A percentile compares a stretch with the other conserved stretches of the same genome.
Conservation (phyloP, 2,888 invertebrate species). For the Dynastes maya region DNA sequence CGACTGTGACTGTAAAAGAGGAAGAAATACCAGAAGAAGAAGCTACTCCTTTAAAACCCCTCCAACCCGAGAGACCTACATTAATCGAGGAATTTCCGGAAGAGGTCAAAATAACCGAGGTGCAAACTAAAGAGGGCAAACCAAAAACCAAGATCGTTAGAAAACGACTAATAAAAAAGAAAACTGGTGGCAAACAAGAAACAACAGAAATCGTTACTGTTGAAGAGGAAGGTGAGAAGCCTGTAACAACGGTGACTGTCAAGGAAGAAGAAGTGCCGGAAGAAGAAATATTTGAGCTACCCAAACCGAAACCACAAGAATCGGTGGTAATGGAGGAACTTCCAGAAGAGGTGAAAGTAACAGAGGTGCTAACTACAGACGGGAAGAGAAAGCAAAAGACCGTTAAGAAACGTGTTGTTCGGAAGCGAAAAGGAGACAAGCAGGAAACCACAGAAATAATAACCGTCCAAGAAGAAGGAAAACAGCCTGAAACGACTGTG, state of each 20-base stretch:
- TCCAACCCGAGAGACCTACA: conserved; percentile 43
- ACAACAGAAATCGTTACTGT: conserved; percentile 65
- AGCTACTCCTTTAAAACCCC: conserved; percentile 52
- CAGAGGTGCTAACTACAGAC: conserved; percentile 54
- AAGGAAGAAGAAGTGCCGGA: conserved; percentile 57
- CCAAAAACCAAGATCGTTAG: conserved; percentile 61
- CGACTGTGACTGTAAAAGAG: conserved; percentile 63
- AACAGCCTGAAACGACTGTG: conserved; percentile 58
- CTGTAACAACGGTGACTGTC: conserved; percentile 56
- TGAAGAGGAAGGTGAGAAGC: conserved; percentile 62
- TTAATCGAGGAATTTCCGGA: conserved; percentile 55
- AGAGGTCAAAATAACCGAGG: conserved; percentile 51
- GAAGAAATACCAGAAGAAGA: conserved; percentile 57
- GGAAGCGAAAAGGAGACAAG: conserved; percentile 58
- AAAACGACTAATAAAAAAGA: conserved; percentile 69
- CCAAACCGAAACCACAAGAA: conserved; percentile 57
- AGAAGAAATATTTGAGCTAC: conserved; percentile 51
- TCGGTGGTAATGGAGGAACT: conserved; percentile 55
- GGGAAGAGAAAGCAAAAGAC: conserved; percentile 59
- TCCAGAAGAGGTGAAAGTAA: conserved; percentile 61
- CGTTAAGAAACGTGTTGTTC: conserved; percentile 59
- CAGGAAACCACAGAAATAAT: conserved; percentile 53
- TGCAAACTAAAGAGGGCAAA: conserved; percentile 58
- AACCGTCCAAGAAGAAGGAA: conserved; percentile 62
- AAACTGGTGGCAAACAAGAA: conserved; percentile 64